Evolutionary conservation across 2,888 invertebrate species (phyloP), one percentile per base, ranked within the genome.

Genomic region (Lacanobia oleracea): DNA sequence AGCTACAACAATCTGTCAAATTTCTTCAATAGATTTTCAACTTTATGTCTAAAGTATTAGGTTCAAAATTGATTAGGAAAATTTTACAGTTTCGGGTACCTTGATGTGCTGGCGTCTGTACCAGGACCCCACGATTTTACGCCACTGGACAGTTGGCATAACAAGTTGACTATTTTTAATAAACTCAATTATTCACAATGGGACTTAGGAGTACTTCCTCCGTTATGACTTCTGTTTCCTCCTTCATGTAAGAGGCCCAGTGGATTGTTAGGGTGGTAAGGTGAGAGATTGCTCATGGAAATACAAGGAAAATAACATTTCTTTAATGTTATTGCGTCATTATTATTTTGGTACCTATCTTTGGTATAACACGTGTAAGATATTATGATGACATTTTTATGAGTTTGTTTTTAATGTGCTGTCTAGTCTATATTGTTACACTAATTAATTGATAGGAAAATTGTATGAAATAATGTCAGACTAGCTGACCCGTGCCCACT

Each of bases 351-450:
- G 18, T 50, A n/a, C 4, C 23, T 3, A n/a, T 7, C 23, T 3
- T 33, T 63, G 6, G 6, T 5, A 37, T 21, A 21, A 3, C 27
- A 33, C 33, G 33, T 33, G 33, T 33, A 33, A 6, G 33, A 33
- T 33, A 6, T 33, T 33, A 6, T 33, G 33, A 5, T 33, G 33
- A 33, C 5, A 33, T 33, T 33, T 33, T 33, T 33, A 33, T 6
- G 33, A 33, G 21, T 63, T 67, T 61, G 48, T 67, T 33, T 45
- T 63, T 9, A 18, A 16, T 61, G 21, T 63, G 21, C 18, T 33
- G 12, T 62, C 33, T 33, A 37, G 12, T n/a, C n/a, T 10, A 2
- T 51, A 27, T 40, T 50, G n/a, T 37, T n/a, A 51, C 1, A 10
- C 4, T 40, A 40, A 65, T 14, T 37, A 63, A 64, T 48, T 14